Conservation (phyloP, 2,797 vertebrate genomes). For the Hydrocynus forskahlii region DNA sequence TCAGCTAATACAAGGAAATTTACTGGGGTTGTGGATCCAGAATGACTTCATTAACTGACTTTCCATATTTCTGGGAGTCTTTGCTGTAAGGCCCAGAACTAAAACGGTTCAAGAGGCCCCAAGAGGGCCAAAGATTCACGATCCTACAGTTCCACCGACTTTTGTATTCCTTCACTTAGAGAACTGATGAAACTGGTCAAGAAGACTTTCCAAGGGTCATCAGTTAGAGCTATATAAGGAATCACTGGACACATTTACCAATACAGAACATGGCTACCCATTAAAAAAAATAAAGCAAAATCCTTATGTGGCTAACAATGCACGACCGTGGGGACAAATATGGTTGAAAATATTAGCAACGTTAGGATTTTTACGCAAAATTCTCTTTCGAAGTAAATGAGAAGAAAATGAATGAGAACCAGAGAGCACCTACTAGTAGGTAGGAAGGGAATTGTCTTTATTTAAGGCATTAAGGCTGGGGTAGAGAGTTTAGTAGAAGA, state of each 20-base stretch:
- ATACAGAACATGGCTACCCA: not conserved
- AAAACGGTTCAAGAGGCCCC: not conserved
- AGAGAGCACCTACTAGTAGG: conserved; percentile 17
- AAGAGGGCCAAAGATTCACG: too few relatives aligned
- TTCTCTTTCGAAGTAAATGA: not conserved
- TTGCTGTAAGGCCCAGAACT: not conserved
- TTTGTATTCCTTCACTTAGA: not conserved
- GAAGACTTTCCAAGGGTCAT: too few relatives aligned
- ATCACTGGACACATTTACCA: not conserved
- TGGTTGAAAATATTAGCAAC: not conserved
- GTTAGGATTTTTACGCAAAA: not conserved
- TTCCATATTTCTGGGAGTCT: not conserved
- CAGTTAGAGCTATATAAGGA: not conserved
- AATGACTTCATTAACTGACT: too few relatives aligned
- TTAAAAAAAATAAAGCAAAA: not conserved
- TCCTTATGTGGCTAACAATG: not conserved
- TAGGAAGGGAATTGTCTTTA: conserved; percentile 19
- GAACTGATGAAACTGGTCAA: not conserved
- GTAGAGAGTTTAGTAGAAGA: not conserved
- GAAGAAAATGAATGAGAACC: not conserved
- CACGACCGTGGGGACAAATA: too few relatives aligned
- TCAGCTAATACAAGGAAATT: too few relatives aligned
- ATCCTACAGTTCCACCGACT: too few relatives aligned
- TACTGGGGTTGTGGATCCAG: too few relatives aligned
- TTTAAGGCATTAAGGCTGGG: conserved; percentile 25